Evolutionary conservation across 2,888 invertebrate species (phyloP).

Genomic region (Chirona hameri): DNA sequence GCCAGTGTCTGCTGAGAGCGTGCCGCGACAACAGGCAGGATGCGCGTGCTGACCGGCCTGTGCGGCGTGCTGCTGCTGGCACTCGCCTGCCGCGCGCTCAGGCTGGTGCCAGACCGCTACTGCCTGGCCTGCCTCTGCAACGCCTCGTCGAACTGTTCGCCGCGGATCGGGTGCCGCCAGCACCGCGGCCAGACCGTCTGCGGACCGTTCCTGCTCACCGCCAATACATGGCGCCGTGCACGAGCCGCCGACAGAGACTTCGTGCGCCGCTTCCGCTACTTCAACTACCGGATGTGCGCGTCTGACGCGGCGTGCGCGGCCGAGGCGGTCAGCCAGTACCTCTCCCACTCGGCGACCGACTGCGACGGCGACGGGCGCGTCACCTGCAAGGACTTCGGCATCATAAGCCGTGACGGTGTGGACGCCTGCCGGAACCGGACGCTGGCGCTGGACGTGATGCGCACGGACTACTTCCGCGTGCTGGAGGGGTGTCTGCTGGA

Average conservation of each 20-base stretch:
- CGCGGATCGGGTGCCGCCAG: neutral
- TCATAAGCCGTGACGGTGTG: neutral
- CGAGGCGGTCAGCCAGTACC: neutral
- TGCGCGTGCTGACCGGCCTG: too few species aligned
- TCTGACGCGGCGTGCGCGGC: neutral
- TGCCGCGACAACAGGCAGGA: too few species aligned
- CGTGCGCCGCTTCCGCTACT: slow-evolving; percentile 5
- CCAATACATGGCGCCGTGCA: neutral
- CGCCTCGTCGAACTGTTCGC: slow-evolving; percentile 1
- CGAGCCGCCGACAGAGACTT: neutral
- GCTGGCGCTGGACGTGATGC: neutral
- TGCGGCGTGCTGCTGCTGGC: neutral
- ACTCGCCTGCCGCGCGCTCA: neutral
- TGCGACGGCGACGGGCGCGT: slow-evolving; percentile 7
- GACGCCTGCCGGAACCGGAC: neutral
- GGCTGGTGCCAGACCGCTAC: slow-evolving; percentile 7
- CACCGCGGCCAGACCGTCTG: neutral
- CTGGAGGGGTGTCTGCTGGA: neutral
- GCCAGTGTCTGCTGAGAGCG: too few species aligned
- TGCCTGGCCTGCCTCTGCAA: slow-evolving; percentile 25
- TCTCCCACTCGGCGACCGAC: neutral
- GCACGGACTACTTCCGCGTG: neutral
- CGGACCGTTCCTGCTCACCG: slow-evolving; percentile 10
- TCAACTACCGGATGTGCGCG: slow-evolving; percentile 13
- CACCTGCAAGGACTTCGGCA: slow-evolving; percentile 24